Percentiles rank a stretch among this genome's conserved stretches.
phyloP scores from a whole-genome alignment of 2,113 vertebrate genomes.

The Corydoras maculifer region DNA sequence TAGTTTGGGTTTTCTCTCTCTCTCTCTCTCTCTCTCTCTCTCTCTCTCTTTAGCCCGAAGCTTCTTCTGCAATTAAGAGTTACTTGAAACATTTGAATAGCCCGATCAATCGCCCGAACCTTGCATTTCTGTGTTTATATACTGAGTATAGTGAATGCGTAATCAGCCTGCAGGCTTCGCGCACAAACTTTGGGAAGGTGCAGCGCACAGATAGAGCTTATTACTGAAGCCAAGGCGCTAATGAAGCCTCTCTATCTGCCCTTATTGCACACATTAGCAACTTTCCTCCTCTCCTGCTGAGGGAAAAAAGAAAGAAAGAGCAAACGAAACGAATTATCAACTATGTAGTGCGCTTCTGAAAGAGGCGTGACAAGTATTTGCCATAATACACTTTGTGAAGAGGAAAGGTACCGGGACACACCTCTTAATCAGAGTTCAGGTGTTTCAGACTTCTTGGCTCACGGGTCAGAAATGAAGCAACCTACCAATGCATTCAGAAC shows the following conservation, averaged over 20 bases:
- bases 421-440: too few relatives aligned
- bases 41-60: conserved; percentile 45
- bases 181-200: conserved; percentile 61
- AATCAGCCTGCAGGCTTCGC: conserved; percentile 58
- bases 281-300: conserved; percentile 25
- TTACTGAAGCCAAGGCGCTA: conserved; percentile 44
- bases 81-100: conserved; percentile 57
- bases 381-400: too few relatives aligned
- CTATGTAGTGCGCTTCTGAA: too few relatives aligned
- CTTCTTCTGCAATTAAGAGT: conserved; percentile 56
- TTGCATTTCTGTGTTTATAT: conserved; percentile 17
- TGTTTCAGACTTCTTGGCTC: too few relatives aligned
- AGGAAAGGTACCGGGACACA: too few relatives aligned
- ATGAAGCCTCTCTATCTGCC: conserved; percentile 35
- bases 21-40: neutral
- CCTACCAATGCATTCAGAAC: too few relatives aligned
- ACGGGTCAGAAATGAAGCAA: too few relatives aligned
- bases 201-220: conserved; percentile 60
- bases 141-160: conserved; percentile 32
- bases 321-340: neutral
- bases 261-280: conserved; percentile 32
- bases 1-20: neutral
- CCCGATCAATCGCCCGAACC: conserved; percentile 46
- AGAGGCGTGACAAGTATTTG: too few relatives aligned
- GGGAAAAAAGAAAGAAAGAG: neutral